Evolutionary conservation across 2,113 vertebrate genomes (phyloP).

Genomic region (Stegostoma tigrinum): DNA sequence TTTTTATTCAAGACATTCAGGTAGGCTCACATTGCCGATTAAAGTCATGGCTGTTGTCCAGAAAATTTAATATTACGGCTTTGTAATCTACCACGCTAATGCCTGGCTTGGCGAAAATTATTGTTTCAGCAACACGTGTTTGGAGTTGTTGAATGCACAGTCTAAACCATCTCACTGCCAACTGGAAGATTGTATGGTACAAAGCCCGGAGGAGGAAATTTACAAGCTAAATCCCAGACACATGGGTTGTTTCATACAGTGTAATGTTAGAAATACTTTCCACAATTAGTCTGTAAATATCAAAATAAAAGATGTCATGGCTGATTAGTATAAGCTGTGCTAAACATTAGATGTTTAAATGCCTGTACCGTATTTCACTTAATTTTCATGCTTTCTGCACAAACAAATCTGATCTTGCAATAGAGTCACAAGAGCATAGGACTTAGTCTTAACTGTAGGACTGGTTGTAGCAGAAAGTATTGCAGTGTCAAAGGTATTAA

Average conservation of each 20-base stretch:
- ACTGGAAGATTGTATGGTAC: background rate
- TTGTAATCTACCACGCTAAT: background rate
- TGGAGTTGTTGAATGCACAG: background rate
- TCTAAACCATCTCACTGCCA: background rate
- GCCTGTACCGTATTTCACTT: background rate
- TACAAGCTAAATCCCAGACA: background rate
- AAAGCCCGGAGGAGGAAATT: background rate
- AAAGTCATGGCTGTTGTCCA: background rate
- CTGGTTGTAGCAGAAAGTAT: background rate
- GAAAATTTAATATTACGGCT: background rate
- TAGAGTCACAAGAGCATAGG: background rate
- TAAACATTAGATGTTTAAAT: background rate
- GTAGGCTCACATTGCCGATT: background rate
- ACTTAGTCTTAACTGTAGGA: background rate
- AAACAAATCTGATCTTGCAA: background rate
- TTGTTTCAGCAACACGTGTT: slow-evolving; percentile 9
- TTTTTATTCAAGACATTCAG: background rate
- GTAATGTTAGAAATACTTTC: background rate
- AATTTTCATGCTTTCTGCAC: too few relatives aligned
- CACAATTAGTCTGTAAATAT: background rate
- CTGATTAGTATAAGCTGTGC: background rate
- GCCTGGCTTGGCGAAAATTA: too few relatives aligned
- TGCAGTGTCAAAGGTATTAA: background rate
- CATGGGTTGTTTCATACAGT: background rate
- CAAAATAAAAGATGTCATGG: background rate